A percentile compares a stretch with the other conserved stretches of the same genome.
phyloP scores from a whole-genome alignment of 1,140 invertebrate genomes.

The Helicoverpa zea region DNA sequence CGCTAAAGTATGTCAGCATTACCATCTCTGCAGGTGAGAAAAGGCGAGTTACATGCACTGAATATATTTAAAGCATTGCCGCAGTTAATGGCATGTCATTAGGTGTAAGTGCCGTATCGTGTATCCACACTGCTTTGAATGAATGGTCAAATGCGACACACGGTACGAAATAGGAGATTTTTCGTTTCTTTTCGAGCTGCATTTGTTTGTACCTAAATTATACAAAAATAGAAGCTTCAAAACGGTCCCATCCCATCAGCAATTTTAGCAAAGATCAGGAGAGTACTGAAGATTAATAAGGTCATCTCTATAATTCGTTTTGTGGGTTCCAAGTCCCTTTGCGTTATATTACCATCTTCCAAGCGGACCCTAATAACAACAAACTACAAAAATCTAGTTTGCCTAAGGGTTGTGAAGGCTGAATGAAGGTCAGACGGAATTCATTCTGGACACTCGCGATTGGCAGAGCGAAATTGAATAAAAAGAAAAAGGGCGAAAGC shows the following conservation, averaged over 20 bases:
- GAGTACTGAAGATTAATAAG: neutral
- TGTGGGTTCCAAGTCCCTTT: neutral
- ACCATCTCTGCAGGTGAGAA: constrained; percentile 10
- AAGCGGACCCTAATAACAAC: constrained; percentile 26
- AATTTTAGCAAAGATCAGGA: no score
- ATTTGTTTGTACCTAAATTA: constrained; percentile 1
- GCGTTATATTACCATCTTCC: constrained; percentile 9
- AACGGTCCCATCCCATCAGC: neutral
- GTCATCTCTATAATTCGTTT: neutral
- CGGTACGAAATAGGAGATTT: constrained; percentile 3
- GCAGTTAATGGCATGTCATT: constrained; percentile 42
- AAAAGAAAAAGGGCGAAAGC: neutral
- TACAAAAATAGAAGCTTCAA: neutral
- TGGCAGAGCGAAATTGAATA: constrained; percentile 18
- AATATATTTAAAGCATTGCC: constrained; percentile 48
- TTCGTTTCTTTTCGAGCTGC: constrained; percentile 4
- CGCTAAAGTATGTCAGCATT: constrained; percentile 1
- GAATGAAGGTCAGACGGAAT: constrained; percentile 17
- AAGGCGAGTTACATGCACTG: constrained; percentile 22
- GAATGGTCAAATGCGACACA: constrained; percentile 5
- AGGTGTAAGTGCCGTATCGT: constrained; percentile 48
- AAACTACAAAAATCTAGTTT: constrained; percentile 22
- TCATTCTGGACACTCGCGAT: constrained; percentile 21
- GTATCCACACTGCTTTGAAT: constrained; percentile 39
- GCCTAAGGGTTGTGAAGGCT: constrained; percentile 11